A percentile compares a stretch with the other conserved stretches of the same genome.
Evolutionary conservation across 2,113 vertebrate species (phyloP).

Genomic region (Egretta garzetta): DNA sequence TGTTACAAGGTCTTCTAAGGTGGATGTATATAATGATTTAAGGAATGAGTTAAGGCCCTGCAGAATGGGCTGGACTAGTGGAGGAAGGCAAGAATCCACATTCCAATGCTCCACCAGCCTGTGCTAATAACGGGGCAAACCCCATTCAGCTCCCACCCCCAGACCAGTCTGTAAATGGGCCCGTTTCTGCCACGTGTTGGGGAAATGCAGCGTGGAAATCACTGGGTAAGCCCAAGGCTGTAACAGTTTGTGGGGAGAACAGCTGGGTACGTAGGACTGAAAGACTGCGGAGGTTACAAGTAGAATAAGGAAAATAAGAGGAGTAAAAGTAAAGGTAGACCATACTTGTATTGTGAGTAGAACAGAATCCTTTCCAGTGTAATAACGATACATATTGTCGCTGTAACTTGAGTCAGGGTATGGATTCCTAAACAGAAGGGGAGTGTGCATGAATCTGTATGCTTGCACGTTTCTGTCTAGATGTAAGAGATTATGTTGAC

Average conservation of each 20-base stretch:
- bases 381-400: background rate
- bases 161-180: background rate
- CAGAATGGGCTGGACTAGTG: background rate
- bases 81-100: background rate
- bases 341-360: background rate
- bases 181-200: rapidly evolving
- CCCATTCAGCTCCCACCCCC: background rate
- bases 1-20: background rate
- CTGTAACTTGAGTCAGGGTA: background rate
- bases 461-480: background rate
- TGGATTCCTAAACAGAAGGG: background rate
- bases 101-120: background rate
- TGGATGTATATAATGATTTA: background rate
- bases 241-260: background rate
- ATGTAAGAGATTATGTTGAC: background rate
- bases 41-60: background rate
- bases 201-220: background rate
- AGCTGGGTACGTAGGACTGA: background rate
- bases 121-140: background rate
- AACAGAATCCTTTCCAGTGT: background rate
- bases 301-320: background rate
- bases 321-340: background rate
- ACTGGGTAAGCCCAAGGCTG: background rate
- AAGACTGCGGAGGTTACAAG: background rate
- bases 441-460: background rate